A percentile compares a stretch with the other conserved stretches of the same genome.
phyloP scores from a whole-genome alignment of 2,888 invertebrate genomes.

The Dinocampus coccinellae region DNA sequence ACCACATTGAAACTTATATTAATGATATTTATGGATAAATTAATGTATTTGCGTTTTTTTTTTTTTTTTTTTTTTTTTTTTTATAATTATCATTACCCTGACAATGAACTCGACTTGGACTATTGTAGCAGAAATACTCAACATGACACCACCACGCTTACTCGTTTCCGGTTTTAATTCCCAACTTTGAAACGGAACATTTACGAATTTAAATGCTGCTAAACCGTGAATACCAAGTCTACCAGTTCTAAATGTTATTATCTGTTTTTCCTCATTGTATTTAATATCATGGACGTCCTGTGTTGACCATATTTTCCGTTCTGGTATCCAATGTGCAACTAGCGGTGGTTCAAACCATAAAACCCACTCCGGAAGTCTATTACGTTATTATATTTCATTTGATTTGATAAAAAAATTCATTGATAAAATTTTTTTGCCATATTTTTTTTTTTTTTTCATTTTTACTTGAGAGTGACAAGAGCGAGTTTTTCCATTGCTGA shows the following conservation, averaged over 20 bases:
- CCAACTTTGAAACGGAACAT: constrained; percentile 90
- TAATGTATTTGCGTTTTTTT: background rate
- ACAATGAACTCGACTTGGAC: constrained; percentile 73
- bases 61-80: background rate
- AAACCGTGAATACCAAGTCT: constrained; percentile 76
- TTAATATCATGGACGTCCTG: constrained; percentile 83
- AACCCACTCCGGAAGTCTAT: constrained; percentile 77
- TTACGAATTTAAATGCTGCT: constrained; percentile 80
- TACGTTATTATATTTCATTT: constrained; percentile 10
- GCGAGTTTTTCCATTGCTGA: constrained; percentile 81
- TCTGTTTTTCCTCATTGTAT: constrained; percentile 87
- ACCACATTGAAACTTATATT: background rate
- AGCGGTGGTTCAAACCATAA: constrained; percentile 86
- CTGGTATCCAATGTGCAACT: constrained; percentile 80
- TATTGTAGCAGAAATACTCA: constrained; percentile 73
- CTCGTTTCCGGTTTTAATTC: constrained; percentile 80
- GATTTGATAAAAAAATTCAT: background rate
- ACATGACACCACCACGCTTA: constrained; percentile 66
- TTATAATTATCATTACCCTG: constrained; percentile 56
- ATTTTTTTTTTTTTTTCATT: constrained; percentile 5
- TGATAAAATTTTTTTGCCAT: background rate
- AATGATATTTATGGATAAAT: background rate
- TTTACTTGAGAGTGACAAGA: constrained; percentile 79
- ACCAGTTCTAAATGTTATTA: constrained; percentile 82
- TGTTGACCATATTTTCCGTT: constrained; percentile 75